Evolutionary conservation across 2,888 invertebrate species (phyloP), one percentile per base, ranked within the genome.

Genomic region (Rhogogaster chlorosoma): DNA sequence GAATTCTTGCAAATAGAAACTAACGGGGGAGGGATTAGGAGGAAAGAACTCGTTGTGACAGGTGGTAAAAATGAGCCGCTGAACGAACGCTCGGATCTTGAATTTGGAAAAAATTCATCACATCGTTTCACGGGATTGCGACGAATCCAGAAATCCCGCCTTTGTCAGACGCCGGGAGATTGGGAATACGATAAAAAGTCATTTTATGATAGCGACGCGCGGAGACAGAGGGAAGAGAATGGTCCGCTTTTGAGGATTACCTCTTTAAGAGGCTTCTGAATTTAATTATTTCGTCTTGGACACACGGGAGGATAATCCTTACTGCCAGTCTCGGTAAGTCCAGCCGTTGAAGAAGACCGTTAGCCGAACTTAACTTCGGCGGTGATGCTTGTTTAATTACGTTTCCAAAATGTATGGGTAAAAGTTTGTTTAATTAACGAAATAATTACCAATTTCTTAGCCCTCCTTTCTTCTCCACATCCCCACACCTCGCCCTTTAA

Each of bases 401-500:
- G 15, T 45, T 26, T 36, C 12, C 42, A 36, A 75, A 75, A 75
- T 36, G 29, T 75, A 75, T 75, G 42, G 75, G 5, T 15, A 22
- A 89, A 91, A 90, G 90, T 91, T 91, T 89, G 89, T 92, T 91
- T 91, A 91, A 92, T 92, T 91, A 92, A 91, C 91, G 90, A 89
- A 91, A 91, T 91, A 92, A 91, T 90, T 89, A 88, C 88, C 86
- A 88, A 26, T 75, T 75, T 75, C 75, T n/a, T 18, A 32, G n/a
- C 32, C 36, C n/a, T 32, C 36, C 18, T 4, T n/a, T n/a, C 3
- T 36, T 32, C 5, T 36, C 70, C 70, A 70, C 32, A 9, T 67
- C 64, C 29, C 10, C n/a, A 18, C 36, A 32, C 18, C 9, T 70
- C 32, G 18, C 32, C n/a, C n/a, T 70, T 32, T 18, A n/a, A 36